Conservation (phyloP, 2,888 invertebrate genomes). For the Cryptophagus acutangulus region DNA sequence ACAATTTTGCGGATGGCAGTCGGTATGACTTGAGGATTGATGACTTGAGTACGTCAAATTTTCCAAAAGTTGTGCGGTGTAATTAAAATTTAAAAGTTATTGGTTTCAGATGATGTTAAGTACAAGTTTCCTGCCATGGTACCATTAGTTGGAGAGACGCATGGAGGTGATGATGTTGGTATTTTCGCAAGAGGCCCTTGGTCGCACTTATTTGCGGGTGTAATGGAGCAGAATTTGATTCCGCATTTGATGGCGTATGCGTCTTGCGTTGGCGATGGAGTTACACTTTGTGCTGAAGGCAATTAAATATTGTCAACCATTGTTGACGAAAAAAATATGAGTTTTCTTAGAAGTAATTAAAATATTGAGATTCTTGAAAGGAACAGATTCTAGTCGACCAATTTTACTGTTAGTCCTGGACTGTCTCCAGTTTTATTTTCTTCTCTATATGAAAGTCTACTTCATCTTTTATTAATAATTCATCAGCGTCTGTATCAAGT, state of each 20-base stretch:
- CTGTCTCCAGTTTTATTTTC: too few relatives aligned
- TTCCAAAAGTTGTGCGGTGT: neutral
- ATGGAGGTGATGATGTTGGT: constrained; percentile 76
- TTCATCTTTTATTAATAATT: too few relatives aligned
- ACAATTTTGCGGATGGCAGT: constrained; percentile 43
- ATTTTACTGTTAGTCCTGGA: too few relatives aligned
- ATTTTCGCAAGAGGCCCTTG: constrained; percentile 74
- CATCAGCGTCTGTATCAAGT: too few relatives aligned
- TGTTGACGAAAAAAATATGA: too few relatives aligned
- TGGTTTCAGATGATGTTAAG: constrained; percentile 46
- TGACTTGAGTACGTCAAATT: constrained; percentile 38
- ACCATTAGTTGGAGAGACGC: constrained; percentile 59
- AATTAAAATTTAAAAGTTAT: constrained; percentile 3
- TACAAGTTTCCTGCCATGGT: constrained; percentile 56
- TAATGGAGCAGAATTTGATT: constrained; percentile 72
- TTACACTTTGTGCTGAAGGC: neutral
- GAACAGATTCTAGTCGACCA: too few relatives aligned
- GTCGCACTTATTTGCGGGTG: constrained; percentile 74
- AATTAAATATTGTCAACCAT: neutral
- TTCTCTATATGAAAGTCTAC: too few relatives aligned
- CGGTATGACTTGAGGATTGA: constrained; percentile 53
- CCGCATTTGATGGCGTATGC: constrained; percentile 73
- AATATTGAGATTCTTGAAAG: too few relatives aligned
- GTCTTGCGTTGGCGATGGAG: constrained; percentile 65
- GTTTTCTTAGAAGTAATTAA: too few relatives aligned